Conservation (phyloP, 2,888 invertebrate genomes). For the Caenorhabditis plicata region DNA sequence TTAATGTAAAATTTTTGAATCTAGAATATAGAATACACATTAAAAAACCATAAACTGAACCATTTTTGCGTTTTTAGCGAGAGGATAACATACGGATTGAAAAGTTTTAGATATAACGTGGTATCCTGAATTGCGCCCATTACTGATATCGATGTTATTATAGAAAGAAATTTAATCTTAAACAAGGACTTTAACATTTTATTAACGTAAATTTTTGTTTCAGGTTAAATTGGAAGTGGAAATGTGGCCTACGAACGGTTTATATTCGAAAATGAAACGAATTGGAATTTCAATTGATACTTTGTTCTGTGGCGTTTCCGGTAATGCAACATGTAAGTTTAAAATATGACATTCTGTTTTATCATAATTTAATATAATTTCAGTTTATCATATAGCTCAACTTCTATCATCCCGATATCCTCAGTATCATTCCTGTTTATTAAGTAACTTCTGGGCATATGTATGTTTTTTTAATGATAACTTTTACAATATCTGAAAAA, state of each 20-base stretch:
- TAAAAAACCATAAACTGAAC: background rate
- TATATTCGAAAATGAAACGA: constrained; percentile 3
- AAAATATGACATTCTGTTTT: background rate
- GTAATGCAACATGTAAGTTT: constrained; percentile 11
- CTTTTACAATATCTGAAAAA: background rate
- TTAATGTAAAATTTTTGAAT: no score
- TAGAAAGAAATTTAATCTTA: no score
- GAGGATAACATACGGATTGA: no score
- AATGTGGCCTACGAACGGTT: constrained; percentile 27
- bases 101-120: no score
- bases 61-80: no score
- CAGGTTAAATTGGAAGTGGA: constrained; percentile 15
- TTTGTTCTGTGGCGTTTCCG: constrained; percentile 5
- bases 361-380: background rate
- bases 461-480: constrained; percentile 3
- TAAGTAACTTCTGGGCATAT: constrained; percentile 19
- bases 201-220: background rate
- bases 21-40: background rate
- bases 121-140: no score
- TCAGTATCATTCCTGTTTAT: constrained; percentile 3
- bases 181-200: background rate
- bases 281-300: constrained; percentile 2
- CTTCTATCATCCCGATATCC: constrained; percentile 7
- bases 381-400: constrained; percentile 16
- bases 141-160: no score